Percentiles rank a stretch among this genome's conserved stretches.
These are phyloP conservation scores for Dryas iulia DNA, from an alignment of 1,140 invertebrate genomes.

Conservation along the genomic window DNA sequence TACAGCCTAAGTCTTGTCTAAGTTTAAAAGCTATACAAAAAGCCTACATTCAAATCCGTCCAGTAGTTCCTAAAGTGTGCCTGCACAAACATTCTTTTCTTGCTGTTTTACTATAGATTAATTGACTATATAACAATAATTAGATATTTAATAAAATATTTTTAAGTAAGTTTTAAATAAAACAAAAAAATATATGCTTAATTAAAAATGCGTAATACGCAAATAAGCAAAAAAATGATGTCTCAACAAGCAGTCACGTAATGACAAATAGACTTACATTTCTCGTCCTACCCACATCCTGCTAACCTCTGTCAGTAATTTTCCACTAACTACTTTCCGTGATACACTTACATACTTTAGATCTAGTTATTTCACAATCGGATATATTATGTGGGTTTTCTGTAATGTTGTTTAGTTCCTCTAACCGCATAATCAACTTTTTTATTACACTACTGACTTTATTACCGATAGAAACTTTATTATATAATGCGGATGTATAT, in stretches of 20 bases:
- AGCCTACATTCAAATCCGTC: too few species aligned
- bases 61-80: too few species aligned
- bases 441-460: not conserved
- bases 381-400: constrained; percentile 14
- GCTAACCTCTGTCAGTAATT: not conserved
- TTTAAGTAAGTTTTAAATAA: too few species aligned
- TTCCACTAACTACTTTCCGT: not conserved
- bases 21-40: too few species aligned
- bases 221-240: not conserved
- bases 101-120: too few species aligned
- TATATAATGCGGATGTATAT: not conserved
- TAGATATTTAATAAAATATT: too few species aligned
- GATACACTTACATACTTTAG: not conserved
- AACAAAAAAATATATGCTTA: too few species aligned
- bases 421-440: constrained; percentile 6
- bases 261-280: not conserved
- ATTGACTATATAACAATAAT: too few species aligned
- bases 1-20: too few species aligned
- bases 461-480: not conserved
- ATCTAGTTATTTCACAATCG: constrained; percentile 13
- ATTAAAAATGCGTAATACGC: not conserved
- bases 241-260: not conserved
- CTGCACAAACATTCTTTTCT: too few species aligned
- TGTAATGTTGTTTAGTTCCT: not conserved
- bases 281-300: constrained; percentile 10